Evolutionary conservation across 2,797 vertebrate species (phyloP).

Genomic region (Novumbra hubbsi): DNA sequence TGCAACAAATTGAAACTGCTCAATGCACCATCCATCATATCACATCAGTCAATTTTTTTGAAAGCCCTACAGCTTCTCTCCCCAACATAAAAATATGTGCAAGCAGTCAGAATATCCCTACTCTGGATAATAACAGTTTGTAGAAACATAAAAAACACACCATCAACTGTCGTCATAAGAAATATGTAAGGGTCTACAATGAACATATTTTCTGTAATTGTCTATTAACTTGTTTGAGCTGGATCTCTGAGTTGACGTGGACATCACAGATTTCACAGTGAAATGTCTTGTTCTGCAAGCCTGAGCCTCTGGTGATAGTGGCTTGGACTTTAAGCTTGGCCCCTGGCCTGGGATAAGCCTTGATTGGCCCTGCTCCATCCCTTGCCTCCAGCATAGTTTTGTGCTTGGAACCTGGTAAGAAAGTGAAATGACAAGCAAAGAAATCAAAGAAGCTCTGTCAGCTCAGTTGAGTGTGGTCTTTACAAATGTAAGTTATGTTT

Average conservation of each 20-base stretch:
- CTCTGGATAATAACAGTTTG: too few relatives aligned
- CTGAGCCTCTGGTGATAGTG: conserved; percentile 79
- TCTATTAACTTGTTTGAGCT: conserved; percentile 66
- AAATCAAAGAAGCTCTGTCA: neutral
- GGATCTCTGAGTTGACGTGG: conserved; percentile 23
- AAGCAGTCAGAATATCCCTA: too few relatives aligned
- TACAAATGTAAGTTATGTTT: too few relatives aligned
- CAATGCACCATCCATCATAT: too few relatives aligned
- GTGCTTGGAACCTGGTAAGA: conserved; percentile 52
- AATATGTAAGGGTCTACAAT: too few relatives aligned
- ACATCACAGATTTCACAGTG: conserved; percentile 71
- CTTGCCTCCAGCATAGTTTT: conserved; percentile 67
- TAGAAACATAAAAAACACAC: too few relatives aligned
- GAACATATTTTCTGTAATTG: neutral
- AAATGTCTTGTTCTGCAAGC: conserved; percentile 88
- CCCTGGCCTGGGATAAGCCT: conserved; percentile 85
- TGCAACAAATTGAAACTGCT: too few relatives aligned
- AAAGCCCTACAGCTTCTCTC: too few relatives aligned
- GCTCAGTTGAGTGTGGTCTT: too few relatives aligned
- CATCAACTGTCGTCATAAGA: too few relatives aligned
- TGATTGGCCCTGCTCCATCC: conserved; percentile 86
- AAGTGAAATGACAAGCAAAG: neutral
- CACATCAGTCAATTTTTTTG: too few relatives aligned
- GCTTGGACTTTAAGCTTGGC: conserved; percentile 82
- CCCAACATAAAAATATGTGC: too few relatives aligned